Evolutionary conservation across 2,888 invertebrate genomes (phyloP), one percentile per base, ranked within the genome.

Genomic region (Gastrophysa polygoni): DNA sequence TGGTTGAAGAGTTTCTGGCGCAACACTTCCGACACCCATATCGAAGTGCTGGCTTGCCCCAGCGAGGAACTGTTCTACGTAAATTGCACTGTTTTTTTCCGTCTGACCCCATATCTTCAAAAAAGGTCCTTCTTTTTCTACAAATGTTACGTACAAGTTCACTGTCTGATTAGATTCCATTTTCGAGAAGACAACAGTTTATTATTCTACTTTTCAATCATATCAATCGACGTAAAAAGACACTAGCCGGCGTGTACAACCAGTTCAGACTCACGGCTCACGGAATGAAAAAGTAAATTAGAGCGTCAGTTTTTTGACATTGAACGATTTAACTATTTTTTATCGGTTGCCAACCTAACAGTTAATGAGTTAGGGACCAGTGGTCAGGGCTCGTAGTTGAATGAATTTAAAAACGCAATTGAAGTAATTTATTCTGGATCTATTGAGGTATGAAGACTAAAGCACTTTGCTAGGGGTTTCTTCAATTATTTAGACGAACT

Each of bases 91-190:
- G 63, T 83, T 82, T 71, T 86, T 85, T 72, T 89, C 87, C 0
- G 84, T 81, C 79, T 92, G 92, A 24, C 90, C 92, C 83, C 88
- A 90, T 75, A 92, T 83, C 82, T 87, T 89, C 63, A 92, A 80
- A 75, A 89, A 88, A 61, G 87, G 86, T 28, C 89, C 88, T 64
- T 89, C 88, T 54, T 86, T 85, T 74, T 91, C 90, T 66, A 91
- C 85, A 81, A 87, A 86, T 65, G 90, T 91, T 73, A 90, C 85
- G 61, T 75, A 80, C 50, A 79, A 64, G 61, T 64, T 69, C 28
- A 71, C 7, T 18, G 66, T 57, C 64, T 64, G 60, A 34, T 21
- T 17, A 1, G 47, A 34, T 32, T 57, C 57, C 61, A 62, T 62
- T 52, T 49, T 57, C 11, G 2, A 43, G 0, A 38, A 14, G 4